Percentiles rank a stretch among this genome's conserved stretches.
Conservation (phyloP, 2,797 vertebrate species). For the Myiothlypis coronata region DNA sequence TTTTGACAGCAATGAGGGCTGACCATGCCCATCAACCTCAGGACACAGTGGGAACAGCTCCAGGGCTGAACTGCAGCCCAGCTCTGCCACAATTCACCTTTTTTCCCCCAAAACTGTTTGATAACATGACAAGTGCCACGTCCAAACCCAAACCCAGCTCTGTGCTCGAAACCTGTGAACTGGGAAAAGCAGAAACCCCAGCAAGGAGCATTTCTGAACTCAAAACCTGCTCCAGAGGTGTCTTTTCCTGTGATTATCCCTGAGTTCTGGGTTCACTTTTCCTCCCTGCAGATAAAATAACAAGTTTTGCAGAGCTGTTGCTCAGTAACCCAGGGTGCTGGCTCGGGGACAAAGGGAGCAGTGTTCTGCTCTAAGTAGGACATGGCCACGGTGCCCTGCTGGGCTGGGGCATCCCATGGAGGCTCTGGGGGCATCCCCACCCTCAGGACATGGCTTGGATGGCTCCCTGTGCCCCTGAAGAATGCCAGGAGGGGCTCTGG, state of each 20-base stretch:
- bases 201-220: fast-evolving
- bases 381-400: neutral
- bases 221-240: neutral
- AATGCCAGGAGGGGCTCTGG: neutral
- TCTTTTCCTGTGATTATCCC: neutral
- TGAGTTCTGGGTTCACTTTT: neutral
- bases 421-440: neutral
- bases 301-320: slow-evolving; percentile 47
- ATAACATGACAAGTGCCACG: fast-evolving
- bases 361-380: slow-evolving; percentile 65
- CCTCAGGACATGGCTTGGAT: neutral
- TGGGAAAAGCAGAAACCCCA: neutral
- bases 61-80: neutral
- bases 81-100: fast-evolving
- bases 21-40: fast-evolving
- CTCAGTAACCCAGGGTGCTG: slow-evolving; percentile 29
- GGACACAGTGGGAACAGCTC: fast-evolving
- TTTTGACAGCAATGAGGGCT: neutral
- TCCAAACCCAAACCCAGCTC: neutral
- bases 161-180: fast-evolving
- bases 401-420: neutral
- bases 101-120: neutral
- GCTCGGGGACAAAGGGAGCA: slow-evolving; percentile 37
- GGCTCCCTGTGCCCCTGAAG: neutral
- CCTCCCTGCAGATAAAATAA: slow-evolving; percentile 21